These are phyloP conservation scores for Corythoichthys haematopterus DNA, from an alignment of 2,113 vertebrate genomes.

Conservation along the genomic window DNA sequence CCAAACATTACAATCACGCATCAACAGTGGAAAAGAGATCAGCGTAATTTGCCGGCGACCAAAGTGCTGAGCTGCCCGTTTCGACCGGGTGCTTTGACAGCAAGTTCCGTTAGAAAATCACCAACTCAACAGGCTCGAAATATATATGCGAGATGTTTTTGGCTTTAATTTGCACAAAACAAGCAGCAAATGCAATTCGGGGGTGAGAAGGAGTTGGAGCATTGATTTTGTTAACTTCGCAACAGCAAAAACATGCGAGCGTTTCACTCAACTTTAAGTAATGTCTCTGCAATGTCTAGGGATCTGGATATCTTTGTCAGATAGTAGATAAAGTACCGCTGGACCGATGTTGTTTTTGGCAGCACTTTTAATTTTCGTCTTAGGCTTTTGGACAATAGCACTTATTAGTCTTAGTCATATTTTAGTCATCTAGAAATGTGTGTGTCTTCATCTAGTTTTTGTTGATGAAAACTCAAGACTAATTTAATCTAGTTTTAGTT, in stretches of 20 bases:
- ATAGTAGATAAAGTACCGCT: too few relatives aligned
- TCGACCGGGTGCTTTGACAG: slow-evolving; percentile 27
- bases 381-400: too few relatives aligned
- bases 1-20: slow-evolving; percentile 32
- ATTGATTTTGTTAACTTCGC: not conserved
- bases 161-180: not conserved
- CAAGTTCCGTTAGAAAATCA: slow-evolving; percentile 16
- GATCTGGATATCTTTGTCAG: not conserved
- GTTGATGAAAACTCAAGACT: too few relatives aligned
- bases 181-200: not conserved
- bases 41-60: slow-evolving; percentile 45
- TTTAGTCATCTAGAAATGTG: too few relatives aligned
- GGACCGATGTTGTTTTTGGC: too few relatives aligned
- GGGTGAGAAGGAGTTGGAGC: not conserved
- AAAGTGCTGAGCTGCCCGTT: slow-evolving; percentile 44
- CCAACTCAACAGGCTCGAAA: slow-evolving; percentile 34
- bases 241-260: not conserved
- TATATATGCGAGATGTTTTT: slow-evolving; percentile 6
- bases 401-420: too few relatives aligned
- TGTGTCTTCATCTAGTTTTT: too few relatives aligned
- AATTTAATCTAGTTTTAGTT: too few relatives aligned
- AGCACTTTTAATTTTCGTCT: too few relatives aligned
- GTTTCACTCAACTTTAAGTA: not conserved
- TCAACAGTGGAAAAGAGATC: slow-evolving; percentile 33
- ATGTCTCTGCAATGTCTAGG: not conserved